Base-by-base conservation (phyloP, 2,888 invertebrate species). In the Psococerastis gibbosa region DNA sequence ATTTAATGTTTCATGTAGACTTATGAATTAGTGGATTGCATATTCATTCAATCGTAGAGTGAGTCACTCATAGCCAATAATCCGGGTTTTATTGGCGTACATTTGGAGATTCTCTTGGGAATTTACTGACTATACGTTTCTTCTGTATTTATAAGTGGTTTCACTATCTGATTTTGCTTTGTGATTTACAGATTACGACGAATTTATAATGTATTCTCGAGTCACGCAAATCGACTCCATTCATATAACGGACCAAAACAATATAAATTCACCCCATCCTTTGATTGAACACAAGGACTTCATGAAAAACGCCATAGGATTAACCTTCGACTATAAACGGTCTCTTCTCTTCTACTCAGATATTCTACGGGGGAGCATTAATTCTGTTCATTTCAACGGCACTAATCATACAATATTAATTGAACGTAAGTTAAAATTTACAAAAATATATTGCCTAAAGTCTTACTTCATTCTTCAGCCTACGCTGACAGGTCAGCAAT, bases 241-340 rank as follows among this genome's bases (percentile, higher is more conserved):
- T 15, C 79, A 81, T 54, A 70, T 84, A 58, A 69, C 70, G 20
- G 75, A 78, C 55, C 75, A 75, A 47, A 53, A 56, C 17, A 68
- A 69, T 42, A 72, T 77, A 53, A 88, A 87, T 58, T 72, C 82
- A 27, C 88, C 89, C 0, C 74, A 77, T 52, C 72, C 76, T 35
- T 68, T 73, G 32, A 80, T 89, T 45, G 70, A 73, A 48, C 74
- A 80, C 56, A 64, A 71, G 48, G 75, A 76, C 3, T 62, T 73
- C 53, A 78, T 89, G 72, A 69, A 82, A 45, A 89, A 89, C 64
- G 85, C 83, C 6, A 87, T 89, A 54, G 87, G 83, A 17, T 66
- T 91, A 43, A 72, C 83, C 2, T 85, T 77, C 61, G 81, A 84
- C 63, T 84, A 78, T 61, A 62, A 64, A 46, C 64, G 65, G 23